A percentile compares a stretch with the other conserved stretches of the same genome.
Conservation (phyloP, 2,113 vertebrate species). For the Strigops habroptila region DNA sequence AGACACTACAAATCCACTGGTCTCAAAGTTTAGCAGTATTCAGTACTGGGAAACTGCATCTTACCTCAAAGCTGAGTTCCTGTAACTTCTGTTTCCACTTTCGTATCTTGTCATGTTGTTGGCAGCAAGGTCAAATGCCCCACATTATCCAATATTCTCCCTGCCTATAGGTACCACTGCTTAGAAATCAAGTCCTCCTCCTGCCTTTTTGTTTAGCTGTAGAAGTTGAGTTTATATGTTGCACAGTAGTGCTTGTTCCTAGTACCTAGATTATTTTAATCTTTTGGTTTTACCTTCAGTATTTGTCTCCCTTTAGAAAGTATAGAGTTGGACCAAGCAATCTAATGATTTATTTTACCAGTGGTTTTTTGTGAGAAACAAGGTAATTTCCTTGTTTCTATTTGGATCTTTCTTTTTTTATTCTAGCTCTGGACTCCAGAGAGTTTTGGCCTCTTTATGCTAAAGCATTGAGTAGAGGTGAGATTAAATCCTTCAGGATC, state of each 20-base stretch:
- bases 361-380: not conserved
- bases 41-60: not conserved
- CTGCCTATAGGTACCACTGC: not conserved
- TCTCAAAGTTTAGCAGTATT: not conserved
- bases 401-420: not conserved
- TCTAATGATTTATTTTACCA: not conserved
- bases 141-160: not conserved
- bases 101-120: not conserved
- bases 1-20: not conserved
- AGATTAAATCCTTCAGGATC: not conserved
- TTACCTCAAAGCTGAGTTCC: not conserved
- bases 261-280: not conserved
- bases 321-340: not conserved
- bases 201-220: not conserved
- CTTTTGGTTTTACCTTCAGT: not conserved
- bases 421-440: not conserved
- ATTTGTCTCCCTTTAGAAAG: not conserved
- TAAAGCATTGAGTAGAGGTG: not conserved
- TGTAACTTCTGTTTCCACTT: not conserved
- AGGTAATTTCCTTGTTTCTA: not conserved
- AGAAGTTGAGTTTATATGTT: not conserved
- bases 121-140: slow-evolving; percentile 23
- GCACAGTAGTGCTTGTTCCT: not conserved
- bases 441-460: not conserved
- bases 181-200: not conserved